These are phyloP conservation scores for Oligia fasciuncula DNA, from an alignment of 2,888 invertebrate genomes.

Conservation along the genomic window DNA sequence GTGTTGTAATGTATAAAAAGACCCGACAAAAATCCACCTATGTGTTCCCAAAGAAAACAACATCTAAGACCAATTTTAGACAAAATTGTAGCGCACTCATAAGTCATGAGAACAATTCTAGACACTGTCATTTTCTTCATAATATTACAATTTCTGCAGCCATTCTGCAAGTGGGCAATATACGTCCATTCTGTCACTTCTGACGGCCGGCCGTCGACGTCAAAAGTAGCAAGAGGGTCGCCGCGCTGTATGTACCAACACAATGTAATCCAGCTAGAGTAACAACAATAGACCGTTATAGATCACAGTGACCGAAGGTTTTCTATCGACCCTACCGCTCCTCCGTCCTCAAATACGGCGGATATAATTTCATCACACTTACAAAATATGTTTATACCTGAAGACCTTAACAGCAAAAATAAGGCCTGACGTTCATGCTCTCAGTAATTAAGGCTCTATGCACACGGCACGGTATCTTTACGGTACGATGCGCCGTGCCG, in stretches of 20 bases:
- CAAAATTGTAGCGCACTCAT: neutral
- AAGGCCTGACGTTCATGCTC: no score
- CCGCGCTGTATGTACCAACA: neutral
- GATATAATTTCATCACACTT: neutral
- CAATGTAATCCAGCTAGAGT: neutral
- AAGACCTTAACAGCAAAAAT: neutral
- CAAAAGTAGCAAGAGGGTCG: neutral
- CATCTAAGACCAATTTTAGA: neutral
- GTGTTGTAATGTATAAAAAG: neutral
- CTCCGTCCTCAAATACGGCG: neutral
- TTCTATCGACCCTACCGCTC: neutral
- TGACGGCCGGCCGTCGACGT: neutral
- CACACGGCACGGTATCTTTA: no score
- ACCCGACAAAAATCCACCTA: no score
- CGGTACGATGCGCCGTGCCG: neutral
- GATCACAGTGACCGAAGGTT: neutral
- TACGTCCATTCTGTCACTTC: constrained; percentile 12
- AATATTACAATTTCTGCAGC: constrained; percentile 10
- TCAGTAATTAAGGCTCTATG: neutral
- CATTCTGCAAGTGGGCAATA: neutral
- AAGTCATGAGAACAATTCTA: neutral
- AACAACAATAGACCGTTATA: constrained; percentile 21
- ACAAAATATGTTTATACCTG: neutral
- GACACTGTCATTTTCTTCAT: neutral
- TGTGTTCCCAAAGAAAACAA: neutral